These are phyloP conservation scores for Isichthys henryi DNA, from an alignment of 2,113 vertebrate genomes.

Conservation along the genomic window DNA sequence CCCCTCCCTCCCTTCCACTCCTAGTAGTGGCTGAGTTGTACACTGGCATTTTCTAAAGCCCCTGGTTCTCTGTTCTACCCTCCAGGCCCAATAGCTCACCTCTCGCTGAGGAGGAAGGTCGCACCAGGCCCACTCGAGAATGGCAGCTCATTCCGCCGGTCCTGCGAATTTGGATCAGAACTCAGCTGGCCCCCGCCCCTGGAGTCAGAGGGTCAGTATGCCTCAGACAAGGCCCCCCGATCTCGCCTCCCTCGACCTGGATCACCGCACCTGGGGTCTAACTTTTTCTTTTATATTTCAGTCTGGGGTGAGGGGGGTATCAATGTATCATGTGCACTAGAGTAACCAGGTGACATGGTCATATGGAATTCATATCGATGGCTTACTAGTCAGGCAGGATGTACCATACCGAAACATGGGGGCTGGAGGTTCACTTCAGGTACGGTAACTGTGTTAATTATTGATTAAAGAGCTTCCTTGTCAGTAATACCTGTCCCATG, in stretches of 20 bases:
- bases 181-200: slow-evolving; percentile 67
- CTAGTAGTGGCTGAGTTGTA: neutral
- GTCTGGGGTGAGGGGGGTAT: neutral
- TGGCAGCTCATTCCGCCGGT: slow-evolving; percentile 64
- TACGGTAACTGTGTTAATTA: neutral
- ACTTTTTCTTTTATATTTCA: neutral
- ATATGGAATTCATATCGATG: neutral
- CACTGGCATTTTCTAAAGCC: neutral
- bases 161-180: slow-evolving; percentile 70
- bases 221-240: neutral
- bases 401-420: neutral
- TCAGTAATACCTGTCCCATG: neutral
- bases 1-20: neutral
- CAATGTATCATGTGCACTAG: neutral
- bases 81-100: slow-evolving; percentile 61
- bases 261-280: neutral
- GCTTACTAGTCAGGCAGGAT: neutral
- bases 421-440: neutral
- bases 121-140: slow-evolving; percentile 62
- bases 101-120: slow-evolving; percentile 68
- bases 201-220: slow-evolving; percentile 64
- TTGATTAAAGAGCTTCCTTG: neutral
- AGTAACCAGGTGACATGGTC: neutral
- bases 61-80: neutral
- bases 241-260: neutral